Evolutionary conservation across 2,888 invertebrate species (phyloP), one percentile per base, ranked within the genome.

Genomic region (Polylopha cassiicola): DNA sequence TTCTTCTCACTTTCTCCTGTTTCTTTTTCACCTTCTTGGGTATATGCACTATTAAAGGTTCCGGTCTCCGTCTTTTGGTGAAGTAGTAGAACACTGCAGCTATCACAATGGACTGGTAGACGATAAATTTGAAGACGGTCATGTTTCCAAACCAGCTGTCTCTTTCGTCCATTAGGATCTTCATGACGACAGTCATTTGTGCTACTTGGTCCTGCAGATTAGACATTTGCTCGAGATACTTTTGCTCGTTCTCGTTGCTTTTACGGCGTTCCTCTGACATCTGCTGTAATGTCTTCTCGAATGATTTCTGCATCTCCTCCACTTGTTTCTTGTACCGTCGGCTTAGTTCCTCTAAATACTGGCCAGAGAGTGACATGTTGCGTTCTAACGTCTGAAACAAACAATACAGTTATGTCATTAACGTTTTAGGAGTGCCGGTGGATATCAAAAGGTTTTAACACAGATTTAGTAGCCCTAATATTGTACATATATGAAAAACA

Each of bases 311-410:
- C 90, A 97, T 92, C 62, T 98, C 98, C 73, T 98, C 98, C 31
- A 97, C 97, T 82, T 98, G 98, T 57, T 95, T 95, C 69, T 97
- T 97, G 80, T 98, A 99, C 8, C 97, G 89, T 38, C 94, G 90
- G 75, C 98, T 98, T 52, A 99, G 84, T 71, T 99, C 98, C 73
- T 98, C 98, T 51, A 99, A 86, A 73, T 99, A 99, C 73, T 98
- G 97, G 44, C 95, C 94, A 51, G 97, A 98, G 22, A 99, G 87
- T 7, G 98, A 97, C 91, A 99, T 95, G 79, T 99, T 99, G 53
- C 95, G 89, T 80, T 99, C 99, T 54, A 99, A 87, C 32, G 94
- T 92, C 92, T 95, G 84, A 44, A 86, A 87, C 42, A 37, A 39
- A 50, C 24, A 50, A 47, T 48, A 42, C 43, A 2, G 2, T 6